phyloP scores from a whole-genome alignment of 2,888 invertebrate genomes.

The Allygus modestus region DNA sequence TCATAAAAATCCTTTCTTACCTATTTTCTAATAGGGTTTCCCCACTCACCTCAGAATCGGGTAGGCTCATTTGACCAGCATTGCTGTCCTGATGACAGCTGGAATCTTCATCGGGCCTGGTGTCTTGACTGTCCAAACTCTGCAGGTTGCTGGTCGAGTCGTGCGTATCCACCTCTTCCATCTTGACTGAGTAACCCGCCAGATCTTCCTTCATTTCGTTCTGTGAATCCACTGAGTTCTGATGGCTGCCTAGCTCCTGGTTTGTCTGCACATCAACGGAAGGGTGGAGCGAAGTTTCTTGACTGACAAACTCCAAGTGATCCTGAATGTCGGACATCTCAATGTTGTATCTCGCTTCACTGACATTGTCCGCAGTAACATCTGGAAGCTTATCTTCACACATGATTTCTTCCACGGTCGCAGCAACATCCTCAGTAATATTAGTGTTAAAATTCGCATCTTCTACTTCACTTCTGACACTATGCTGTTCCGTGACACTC shows the following conservation, averaged over 20 bases:
- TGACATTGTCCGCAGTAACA: background rate
- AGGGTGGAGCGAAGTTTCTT: background rate
- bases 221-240: constrained; percentile 50
- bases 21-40: background rate
- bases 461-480: background rate
- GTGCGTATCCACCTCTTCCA: constrained; percentile 19
- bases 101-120: constrained; percentile 12
- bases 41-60: constrained; percentile 25
- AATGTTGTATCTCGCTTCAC: background rate
- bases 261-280: constrained; percentile 17
- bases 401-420: background rate
- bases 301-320: constrained; percentile 26
- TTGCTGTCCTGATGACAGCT: constrained; percentile 8
- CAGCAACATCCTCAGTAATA: background rate
- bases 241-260: background rate
- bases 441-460: background rate
- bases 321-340: constrained; percentile 23
- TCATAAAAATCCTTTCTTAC: no score
- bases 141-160: constrained; percentile 32
- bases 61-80: background rate
- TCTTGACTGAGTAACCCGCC: constrained; percentile 17
- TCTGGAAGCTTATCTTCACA: background rate
- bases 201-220: background rate
- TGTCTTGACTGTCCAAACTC: constrained; percentile 39
- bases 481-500: background rate